Conservation (phyloP, 1,140 invertebrate species). For the Babylonia areolata region DNA sequence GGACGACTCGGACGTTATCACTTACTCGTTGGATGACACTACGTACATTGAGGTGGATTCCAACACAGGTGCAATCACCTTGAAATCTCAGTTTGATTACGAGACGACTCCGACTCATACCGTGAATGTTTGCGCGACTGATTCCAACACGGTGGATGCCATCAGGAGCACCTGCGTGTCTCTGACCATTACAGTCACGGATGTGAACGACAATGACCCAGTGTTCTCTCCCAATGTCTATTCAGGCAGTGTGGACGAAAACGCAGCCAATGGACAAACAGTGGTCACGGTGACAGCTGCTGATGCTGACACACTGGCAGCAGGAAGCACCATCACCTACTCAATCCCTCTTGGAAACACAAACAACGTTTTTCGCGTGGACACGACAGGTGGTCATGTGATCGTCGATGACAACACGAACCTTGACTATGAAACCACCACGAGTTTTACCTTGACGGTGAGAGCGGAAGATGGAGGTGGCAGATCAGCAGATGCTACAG, state of each 20-base stretch:
- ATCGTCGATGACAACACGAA: slow-evolving; percentile 78
- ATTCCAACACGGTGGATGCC: slow-evolving; percentile 46
- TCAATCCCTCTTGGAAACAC: slow-evolving; percentile 47
- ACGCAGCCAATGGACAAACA: slow-evolving; percentile 39
- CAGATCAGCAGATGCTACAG: slow-evolving; percentile 35
- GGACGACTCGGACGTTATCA: slow-evolving; percentile 53
- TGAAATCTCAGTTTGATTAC: slow-evolving; percentile 35
- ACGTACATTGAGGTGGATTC: slow-evolving; percentile 41
- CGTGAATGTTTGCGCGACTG: slow-evolving; percentile 75
- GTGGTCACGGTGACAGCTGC: slow-evolving; percentile 48
- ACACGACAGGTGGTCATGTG: slow-evolving; percentile 34
- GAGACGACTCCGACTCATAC: slow-evolving; percentile 1
- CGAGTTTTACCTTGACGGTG: slow-evolving; percentile 87
- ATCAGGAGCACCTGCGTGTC: slow-evolving; percentile 20
- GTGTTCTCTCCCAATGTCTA: slow-evolving; percentile 78
- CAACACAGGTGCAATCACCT: slow-evolving; percentile 27
- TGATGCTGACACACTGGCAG: slow-evolving; percentile 44
- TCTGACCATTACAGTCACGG: slow-evolving; percentile 79
- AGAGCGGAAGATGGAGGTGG: slow-evolving; percentile 79
- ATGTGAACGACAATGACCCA: slow-evolving; percentile 91
- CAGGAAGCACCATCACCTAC: slow-evolving; percentile 42
- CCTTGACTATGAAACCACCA: slow-evolving; percentile 89
- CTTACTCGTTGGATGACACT: slow-evolving; percentile 54
- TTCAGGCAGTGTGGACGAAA: slow-evolving; percentile 51
- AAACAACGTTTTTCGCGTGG: slow-evolving; percentile 47